phyloP scores from a whole-genome alignment of 2,888 invertebrate genomes.

The Drosophila robusta region DNA sequence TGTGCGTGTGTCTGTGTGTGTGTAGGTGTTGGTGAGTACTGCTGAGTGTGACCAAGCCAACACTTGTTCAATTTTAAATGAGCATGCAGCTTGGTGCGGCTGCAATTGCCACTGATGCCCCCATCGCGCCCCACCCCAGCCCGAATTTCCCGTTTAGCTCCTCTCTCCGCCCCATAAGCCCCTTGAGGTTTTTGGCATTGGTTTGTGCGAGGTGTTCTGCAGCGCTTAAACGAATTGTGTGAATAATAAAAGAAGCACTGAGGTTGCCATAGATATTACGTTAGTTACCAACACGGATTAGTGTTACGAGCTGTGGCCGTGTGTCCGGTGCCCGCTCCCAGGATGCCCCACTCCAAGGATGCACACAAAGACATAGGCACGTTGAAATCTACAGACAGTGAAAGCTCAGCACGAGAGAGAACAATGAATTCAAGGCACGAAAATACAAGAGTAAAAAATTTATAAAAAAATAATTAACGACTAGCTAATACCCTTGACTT shows the following conservation, averaged over 20 bases:
- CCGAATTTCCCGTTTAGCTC: conserved; percentile 4
- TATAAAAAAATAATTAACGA: not conserved
- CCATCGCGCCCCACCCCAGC: not conserved
- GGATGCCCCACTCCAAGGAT: conserved; percentile 1
- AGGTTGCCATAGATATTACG: conserved; percentile 48
- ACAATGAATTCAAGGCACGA: conserved; percentile 12
- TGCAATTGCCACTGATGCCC: conserved; percentile 47
- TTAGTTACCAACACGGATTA: conserved; percentile 69
- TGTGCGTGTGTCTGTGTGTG: conserved; percentile 10
- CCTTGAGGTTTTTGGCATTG: conserved; percentile 60
- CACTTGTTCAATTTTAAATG: conserved; percentile 77
- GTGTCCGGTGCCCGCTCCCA: not conserved
- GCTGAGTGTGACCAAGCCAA: conserved; percentile 48
- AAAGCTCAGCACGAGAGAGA: conserved; percentile 2
- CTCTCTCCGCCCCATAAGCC: conserved; percentile 23
- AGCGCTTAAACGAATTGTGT: conserved; percentile 74
- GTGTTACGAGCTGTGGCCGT: conserved; percentile 34
- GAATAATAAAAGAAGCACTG: conserved; percentile 67
- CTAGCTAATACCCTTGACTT: not conserved
- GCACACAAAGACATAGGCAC: conserved; percentile 6
- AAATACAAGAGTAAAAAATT: not conserved
- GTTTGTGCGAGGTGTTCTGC: conserved; percentile 60
- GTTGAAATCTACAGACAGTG: conserved; percentile 13
- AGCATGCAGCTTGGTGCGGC: conserved; percentile 62
- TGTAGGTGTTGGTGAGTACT: conserved; percentile 24